These are phyloP conservation scores for Ichneumoninae sp. DNA, from an alignment of 2,888 invertebrate genomes.

Conservation along the genomic window DNA sequence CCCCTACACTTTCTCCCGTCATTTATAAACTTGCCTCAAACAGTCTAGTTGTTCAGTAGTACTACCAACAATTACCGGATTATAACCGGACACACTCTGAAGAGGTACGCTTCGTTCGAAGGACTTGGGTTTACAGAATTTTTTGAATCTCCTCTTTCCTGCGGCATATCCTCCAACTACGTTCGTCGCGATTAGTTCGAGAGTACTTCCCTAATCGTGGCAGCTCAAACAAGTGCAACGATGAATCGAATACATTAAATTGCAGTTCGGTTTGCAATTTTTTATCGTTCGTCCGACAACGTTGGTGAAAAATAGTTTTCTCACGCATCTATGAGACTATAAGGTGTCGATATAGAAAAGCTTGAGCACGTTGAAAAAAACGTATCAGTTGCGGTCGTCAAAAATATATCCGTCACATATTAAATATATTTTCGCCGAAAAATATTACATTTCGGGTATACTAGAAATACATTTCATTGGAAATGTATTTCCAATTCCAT, in stretches of 20 bases:
- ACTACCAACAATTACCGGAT: constrained; percentile 75
- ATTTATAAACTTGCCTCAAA: constrained; percentile 81
- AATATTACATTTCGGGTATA: too few species aligned
- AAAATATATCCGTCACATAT: neutral
- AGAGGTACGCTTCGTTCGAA: constrained; percentile 54
- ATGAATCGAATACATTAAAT: neutral
- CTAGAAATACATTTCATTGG: too few species aligned
- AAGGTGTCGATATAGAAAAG: neutral
- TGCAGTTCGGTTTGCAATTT: neutral
- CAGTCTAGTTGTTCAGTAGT: constrained; percentile 80
- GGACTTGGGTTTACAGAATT: neutral
- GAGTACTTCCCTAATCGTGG: neutral
- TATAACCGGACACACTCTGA: constrained; percentile 58
- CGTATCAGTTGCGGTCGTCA: neutral
- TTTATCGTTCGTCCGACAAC: neutral
- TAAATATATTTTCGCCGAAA: neutral
- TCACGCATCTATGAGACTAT: neutral
- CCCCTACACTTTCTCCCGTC: constrained; percentile 81
- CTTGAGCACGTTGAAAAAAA: neutral
- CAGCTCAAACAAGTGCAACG: neutral
- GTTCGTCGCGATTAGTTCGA: too few species aligned
- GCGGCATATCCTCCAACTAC: too few species aligned
- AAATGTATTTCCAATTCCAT: too few species aligned
- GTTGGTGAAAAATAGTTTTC: neutral
- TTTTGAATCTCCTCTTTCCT: neutral